These are phyloP conservation scores for rabbit (Oryctolagus cuniculus) DNA, from an alignment of 2,113 vertebrate species.

Conservation along the genomic window mOryCun1.1 NC_091432.1:165946501-165947000, in stretches of 20 bases:
- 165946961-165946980: not conserved
- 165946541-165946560: not conserved
- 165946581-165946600: constrained; percentile 18
- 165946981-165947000: not conserved
- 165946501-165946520: constrained; percentile 25
- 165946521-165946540: not conserved
- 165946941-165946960: not conserved
- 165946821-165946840: too few relatives aligned
- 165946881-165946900: not conserved
- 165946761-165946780: not conserved
- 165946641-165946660: not conserved
- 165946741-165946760: constrained; percentile 13
- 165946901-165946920: not conserved
- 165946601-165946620: not conserved
- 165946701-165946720: constrained; percentile 4
- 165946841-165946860: not conserved
- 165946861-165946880: not conserved
- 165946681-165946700: constrained; percentile 8
- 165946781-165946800: too few relatives aligned
- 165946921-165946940: not conserved
- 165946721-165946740: constrained; percentile 1
- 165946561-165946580: constrained; percentile 6
- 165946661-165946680: constrained; percentile 3
- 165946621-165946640: constrained; percentile 18
- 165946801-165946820: not conserved